Evolutionary conservation across 2,113 vertebrate genomes (phyloP), one percentile per base, ranked within the genome.

Genomic region (Halichoerus grypus): DNA sequence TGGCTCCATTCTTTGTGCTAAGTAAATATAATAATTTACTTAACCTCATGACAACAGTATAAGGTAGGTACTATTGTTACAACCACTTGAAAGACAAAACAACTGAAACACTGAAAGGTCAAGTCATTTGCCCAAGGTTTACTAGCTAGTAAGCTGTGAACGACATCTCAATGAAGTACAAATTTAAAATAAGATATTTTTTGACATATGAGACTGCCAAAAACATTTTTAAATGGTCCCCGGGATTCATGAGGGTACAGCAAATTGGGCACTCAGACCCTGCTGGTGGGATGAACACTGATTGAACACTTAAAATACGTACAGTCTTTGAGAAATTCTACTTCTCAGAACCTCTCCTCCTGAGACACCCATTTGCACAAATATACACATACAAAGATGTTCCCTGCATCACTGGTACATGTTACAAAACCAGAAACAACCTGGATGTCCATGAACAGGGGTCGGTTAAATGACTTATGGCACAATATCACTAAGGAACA

Each of bases 21-120:
- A 1, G 79, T 16, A 84, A 4, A 46, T 22, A 46, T 46, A 65
- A 74, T 69, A 46, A 91, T 6, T 95, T 65, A 63, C 5, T 76
- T 83, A 65, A 81, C 59, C 19, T 74, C 33, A 28, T 5, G 46
- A 55, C 46, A 95, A 83, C 11, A 51, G 24, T 42, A 6, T 65
- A 93, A 63, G 39, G 33, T 42, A 91, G 7, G 53, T 42, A 91
- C 49, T 67, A n/a, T 19, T 76, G 26, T 49, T 85, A 21, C 15
- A 16, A 13, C 71, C 72, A 86, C 84, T 86, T 82, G 72, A 85
- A 94, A 94, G 18, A 83, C 31, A 97, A 76, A 88, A 82, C 85
- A 67, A 74, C 53, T 10, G 1, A 77, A 81, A 42, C 19, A 72
- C 71, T 63, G 36, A 63, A 53, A 49, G 51, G 33, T 46, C 65